Conservation (phyloP, 2,888 invertebrate species). For the Ischnura elegans region DNA sequence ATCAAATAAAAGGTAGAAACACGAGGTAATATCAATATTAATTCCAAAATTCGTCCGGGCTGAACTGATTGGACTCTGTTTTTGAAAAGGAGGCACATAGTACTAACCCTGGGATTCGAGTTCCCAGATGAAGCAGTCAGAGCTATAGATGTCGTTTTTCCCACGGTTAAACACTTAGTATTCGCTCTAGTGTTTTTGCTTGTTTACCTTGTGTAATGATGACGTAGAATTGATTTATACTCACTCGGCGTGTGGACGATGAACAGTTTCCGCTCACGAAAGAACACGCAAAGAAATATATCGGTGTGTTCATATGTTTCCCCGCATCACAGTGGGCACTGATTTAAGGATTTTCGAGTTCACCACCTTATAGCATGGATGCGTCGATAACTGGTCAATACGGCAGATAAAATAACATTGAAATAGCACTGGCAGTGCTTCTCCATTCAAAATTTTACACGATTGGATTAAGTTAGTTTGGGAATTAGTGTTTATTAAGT, state of each 20-base stretch:
- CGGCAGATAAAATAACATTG: not conserved
- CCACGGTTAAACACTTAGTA: not conserved
- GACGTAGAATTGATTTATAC: conserved; percentile 24
- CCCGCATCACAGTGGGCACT: not conserved
- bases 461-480: too few relatives aligned
- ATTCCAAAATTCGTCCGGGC: not conserved
- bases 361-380: not conserved
- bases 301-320: not conserved
- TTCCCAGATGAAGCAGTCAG: not conserved
- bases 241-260: not conserved
- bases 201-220: conserved; percentile 12
- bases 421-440: too few relatives aligned
- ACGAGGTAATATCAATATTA: too few relatives aligned
- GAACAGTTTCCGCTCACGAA: conserved; percentile 22
- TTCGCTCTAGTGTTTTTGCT: not conserved
- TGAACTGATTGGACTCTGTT: not conserved
- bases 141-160: not conserved
- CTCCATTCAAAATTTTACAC: too few relatives aligned
- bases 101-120: not conserved
- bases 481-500: too few relatives aligned
- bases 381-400: not conserved
- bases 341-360: not conserved
- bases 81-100: not conserved
- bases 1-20: not conserved
- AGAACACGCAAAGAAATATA: not conserved